Base-by-base conservation (phyloP, 2,113 vertebrate genomes). In the Lontra canadensis region DNA sequence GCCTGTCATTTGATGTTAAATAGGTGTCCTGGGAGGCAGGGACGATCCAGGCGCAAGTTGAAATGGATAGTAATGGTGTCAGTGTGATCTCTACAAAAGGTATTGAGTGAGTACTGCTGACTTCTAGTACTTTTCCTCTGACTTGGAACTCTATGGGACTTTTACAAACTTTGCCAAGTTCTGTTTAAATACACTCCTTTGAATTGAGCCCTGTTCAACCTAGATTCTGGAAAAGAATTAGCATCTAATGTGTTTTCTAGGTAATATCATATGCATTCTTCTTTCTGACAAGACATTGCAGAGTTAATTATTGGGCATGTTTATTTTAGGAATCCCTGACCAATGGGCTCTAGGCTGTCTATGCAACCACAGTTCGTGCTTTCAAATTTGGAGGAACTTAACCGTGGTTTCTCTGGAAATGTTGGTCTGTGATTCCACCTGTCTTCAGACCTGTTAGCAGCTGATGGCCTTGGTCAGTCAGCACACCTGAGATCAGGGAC, bases 311-410 rank as follows among this genome's bases (percentile, higher is more conserved):
- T 25, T n/a, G 8, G 52, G 44, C 17, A 44, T 74, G 9, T 21
- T 69, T 79, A 63, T n/a, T 95, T 96, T 55, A 71, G n/a, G n/a
- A 74, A n/a, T 88, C 55, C 74, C 82, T 88, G 21, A 81, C 26
- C 47, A 57, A 7, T 65, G 49, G 10, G 21, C 21, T 52, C 15
- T 65, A 26, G 47, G 8, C 11, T 76, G 3, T 67, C 21, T 44
- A 1, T n/a, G 34, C 44, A 92, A 81, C n/a, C 61, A 87, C 80
- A 44, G 23, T 83, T 34, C 67, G 5, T 34, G 42, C 42, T 85
- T 63, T 47, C 78, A 47, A 49, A 47, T 63, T 71, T 18, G 34
- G 6, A 81, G 9, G 26, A 39, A 39, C 1, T 63, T 90, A 26
- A 26, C 13, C 79, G 0, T 55, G 18, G 13, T 86, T 74, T 92